Evolutionary conservation across 2,797 vertebrate species (phyloP).

Genomic region (Silurus lanzhouensis): DNA sequence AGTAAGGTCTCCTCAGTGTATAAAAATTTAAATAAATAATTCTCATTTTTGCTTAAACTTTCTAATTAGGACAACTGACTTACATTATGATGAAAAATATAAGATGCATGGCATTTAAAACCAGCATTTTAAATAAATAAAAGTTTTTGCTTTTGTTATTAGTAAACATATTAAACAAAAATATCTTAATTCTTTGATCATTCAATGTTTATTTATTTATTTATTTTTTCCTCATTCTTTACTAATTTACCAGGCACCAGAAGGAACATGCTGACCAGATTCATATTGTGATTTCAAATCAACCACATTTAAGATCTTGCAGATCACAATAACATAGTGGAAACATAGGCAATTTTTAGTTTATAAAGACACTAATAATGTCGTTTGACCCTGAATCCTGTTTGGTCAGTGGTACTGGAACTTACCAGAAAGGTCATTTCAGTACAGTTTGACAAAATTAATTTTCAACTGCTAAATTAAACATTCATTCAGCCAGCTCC

Average conservation of each 20-base stretch:
- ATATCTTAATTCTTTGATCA: neutral
- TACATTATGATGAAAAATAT: neutral
- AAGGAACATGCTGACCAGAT: neutral
- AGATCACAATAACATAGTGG: neutral
- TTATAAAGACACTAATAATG: neutral
- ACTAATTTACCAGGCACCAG: neutral
- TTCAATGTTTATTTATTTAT: no score
- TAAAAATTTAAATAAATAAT: neutral
- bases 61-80: constrained; percentile 7
- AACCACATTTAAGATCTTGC: neutral
- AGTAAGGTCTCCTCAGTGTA: neutral
- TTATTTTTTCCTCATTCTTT: no score
- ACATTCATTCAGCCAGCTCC: neutral
- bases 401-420: neutral
- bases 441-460: neutral
- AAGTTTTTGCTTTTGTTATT: neutral
- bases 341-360: neutral
- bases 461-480: constrained; percentile 3
- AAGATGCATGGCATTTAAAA: neutral
- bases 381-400: neutral
- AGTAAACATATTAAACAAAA: neutral
- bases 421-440: neutral
- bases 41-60: constrained; percentile 1
- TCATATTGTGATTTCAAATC: no score
- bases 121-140: neutral